Evolutionary conservation across 2,888 invertebrate genomes (phyloP).

Genomic region (Creontiades dilutus): DNA sequence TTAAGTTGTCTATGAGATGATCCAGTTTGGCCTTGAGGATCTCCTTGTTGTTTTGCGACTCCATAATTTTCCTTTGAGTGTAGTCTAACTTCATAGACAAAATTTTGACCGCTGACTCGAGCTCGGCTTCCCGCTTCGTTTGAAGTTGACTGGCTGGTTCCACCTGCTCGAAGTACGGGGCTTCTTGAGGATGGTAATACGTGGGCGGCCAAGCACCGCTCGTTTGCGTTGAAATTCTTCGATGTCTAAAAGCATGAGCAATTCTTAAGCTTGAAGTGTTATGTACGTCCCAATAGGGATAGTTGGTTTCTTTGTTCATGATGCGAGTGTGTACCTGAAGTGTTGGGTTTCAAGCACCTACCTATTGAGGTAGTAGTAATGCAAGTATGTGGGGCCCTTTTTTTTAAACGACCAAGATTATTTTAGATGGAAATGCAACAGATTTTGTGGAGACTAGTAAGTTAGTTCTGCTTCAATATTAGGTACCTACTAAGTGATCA

Average conservation of each 20-base stretch:
- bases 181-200: background rate
- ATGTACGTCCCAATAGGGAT: no score
- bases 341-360: no score
- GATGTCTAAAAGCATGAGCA: background rate
- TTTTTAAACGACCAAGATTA: no score
- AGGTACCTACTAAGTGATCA: no score
- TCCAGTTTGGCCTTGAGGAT: constrained; percentile 45
- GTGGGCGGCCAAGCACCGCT: constrained; percentile 13
- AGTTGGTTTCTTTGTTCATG: no score
- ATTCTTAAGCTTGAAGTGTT: no score
- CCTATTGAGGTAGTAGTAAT: no score
- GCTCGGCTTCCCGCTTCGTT: constrained; percentile 29
- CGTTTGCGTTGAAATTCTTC: constrained; percentile 16
- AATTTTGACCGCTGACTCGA: constrained; percentile 36
- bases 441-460: no score
- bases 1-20: constrained; percentile 1
- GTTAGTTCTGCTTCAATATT: no score
- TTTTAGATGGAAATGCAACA: no score
- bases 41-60: constrained; percentile 46
- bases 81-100: constrained; percentile 29
- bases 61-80: constrained; percentile 47
- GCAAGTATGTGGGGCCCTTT: no score
- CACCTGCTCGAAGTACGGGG: background rate
- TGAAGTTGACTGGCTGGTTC: background rate
- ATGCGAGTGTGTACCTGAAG: no score